phyloP scores from a whole-genome alignment of 1,140 invertebrate genomes.

The Pseudoatta argentina region DNA sequence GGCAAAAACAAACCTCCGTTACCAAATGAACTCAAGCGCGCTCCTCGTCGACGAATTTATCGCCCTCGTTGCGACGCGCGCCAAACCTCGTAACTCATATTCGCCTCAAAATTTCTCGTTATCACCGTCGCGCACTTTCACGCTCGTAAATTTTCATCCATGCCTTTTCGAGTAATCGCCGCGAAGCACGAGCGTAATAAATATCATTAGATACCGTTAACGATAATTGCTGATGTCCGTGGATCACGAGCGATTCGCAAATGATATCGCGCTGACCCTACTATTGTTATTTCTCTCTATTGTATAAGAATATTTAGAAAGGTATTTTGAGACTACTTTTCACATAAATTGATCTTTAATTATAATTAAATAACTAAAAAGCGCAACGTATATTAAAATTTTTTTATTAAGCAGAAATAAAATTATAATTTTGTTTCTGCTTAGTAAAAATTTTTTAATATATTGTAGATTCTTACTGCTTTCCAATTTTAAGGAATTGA shows the following conservation, averaged over 20 bases:
- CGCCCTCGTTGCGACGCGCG: constrained; percentile 40
- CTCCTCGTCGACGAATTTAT: constrained; percentile 68
- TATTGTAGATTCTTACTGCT: background rate
- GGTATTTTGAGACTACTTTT: background rate
- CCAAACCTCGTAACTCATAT: constrained; percentile 46
- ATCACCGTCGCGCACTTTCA: constrained; percentile 50
- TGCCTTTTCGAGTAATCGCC: constrained; percentile 41
- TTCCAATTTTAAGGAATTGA: background rate
- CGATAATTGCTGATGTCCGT: constrained; percentile 44
- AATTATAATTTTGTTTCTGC: background rate
- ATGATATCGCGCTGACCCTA: background rate
- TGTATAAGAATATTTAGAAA: constrained; percentile 2
- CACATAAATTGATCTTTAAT: background rate
- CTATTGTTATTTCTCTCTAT: constrained; percentile 14
- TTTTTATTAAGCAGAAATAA: too few relatives aligned
- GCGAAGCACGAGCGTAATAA: constrained; percentile 49
- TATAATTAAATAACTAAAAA: too few relatives aligned
- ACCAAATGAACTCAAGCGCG: constrained; percentile 69
- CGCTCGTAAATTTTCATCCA: constrained; percentile 50
- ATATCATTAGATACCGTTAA: constrained; percentile 52
- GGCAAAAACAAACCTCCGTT: constrained; percentile 74
- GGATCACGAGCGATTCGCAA: constrained; percentile 51
- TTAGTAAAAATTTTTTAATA: background rate
- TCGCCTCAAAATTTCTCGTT: constrained; percentile 55
- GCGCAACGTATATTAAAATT: too few relatives aligned